Base-by-base conservation (phyloP, 1,140 invertebrate genomes). In the Drosophila pseudoananassae region DNA sequence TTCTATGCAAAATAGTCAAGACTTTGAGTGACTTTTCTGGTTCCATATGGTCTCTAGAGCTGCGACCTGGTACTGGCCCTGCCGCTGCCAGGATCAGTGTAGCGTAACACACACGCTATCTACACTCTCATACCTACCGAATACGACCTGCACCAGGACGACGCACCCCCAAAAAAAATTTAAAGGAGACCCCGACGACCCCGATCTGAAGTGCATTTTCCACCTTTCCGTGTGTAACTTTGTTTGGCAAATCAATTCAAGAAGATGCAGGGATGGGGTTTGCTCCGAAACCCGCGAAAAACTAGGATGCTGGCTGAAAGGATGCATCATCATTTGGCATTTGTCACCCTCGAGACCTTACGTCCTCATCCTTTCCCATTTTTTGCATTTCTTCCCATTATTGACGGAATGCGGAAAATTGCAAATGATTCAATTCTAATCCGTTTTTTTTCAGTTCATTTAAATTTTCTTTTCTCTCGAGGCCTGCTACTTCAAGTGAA, bases 361-460 rank as follows among this genome's bases (percentile, higher is more conserved):
- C 33, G 4, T 36, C 33, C 33, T 27, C 6, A 27, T 72, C 55
- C 50, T 27, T 46, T 47, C 20, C 20, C 20, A 20, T 20, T 20
- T 36, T 70, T 43, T 5, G 20, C 31, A 52, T 47, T 64, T 68
- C 49, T 65, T 61, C 47, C 33, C 59, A 46, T 87, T 55, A 88
- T 87, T 78, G 66, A 49, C 57, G 58, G 63, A 87, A 87, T 78
- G 82, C 82, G 82, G 82, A 87, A 87, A 87, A 87, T 87, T 87
- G 82, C 82, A 82, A 82, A 82, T 66, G 75, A 88, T 82, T 78
- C 63, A 73, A 88, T 82, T 87, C 56, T 69, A 78, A 87, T 87
- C 82, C 60, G 43, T 23, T 57, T 51, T 4, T 23, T 57, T 51
- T 4, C 47, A 50, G 27, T 50, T 66, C 57, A 85, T 85, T 85